These are phyloP conservation scores for Iselma pallidipennis DNA, from an alignment of 2,888 invertebrate species.

Conservation along the genomic window DNA sequence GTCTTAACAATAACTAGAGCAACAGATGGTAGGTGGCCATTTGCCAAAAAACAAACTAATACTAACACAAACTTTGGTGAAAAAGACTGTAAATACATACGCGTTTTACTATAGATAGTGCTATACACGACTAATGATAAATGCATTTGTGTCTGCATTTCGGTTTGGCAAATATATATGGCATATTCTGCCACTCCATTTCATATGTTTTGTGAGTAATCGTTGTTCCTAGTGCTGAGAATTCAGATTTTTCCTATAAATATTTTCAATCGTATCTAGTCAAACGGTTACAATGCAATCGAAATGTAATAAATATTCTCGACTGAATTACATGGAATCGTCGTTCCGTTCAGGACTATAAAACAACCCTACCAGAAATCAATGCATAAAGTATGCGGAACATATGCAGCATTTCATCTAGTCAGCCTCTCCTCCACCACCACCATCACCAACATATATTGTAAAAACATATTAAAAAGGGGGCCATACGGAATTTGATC, in stretches of 20 bases:
- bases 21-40: background rate
- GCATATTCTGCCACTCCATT: background rate
- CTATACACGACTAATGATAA: slow-evolving; percentile 5
- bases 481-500: background rate
- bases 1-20: no score
- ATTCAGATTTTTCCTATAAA: background rate
- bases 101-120: no score
- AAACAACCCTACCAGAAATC: slow-evolving; percentile 32
- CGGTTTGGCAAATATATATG: no score
- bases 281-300: slow-evolving; percentile 1
- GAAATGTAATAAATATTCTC: slow-evolving; percentile 20
- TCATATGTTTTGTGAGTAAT: background rate
- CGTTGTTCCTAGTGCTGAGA: background rate
- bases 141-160: background rate
- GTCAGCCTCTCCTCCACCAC: no score
- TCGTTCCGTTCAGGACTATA: slow-evolving; percentile 25
- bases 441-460: background rate
- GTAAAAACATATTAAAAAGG: background rate
- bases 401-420: slow-evolving; percentile 32
- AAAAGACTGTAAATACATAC: no score
- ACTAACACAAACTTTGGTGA: no score
- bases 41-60: background rate
- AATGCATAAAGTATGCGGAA: slow-evolving; percentile 39
- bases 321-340: slow-evolving; percentile 18
- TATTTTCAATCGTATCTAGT: background rate